phyloP scores from a whole-genome alignment of 2,797 vertebrate genomes.

The Lepus townsendii region DNA sequence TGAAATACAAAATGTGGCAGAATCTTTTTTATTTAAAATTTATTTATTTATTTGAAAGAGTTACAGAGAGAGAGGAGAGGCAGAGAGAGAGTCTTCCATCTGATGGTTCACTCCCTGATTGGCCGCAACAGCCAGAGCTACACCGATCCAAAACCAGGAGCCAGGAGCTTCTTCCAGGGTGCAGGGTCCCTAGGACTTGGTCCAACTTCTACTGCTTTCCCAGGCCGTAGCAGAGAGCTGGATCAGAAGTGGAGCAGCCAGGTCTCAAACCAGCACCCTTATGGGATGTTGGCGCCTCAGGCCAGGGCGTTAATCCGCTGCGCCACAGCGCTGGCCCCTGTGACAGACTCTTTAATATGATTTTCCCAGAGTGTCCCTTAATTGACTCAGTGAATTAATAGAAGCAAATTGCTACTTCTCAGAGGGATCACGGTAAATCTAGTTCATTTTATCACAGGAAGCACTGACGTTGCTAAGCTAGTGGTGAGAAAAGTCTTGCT shows the following conservation, averaged over 20 bases:
- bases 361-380: constrained; percentile 56
- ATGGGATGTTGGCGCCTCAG: too few relatives aligned
- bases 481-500: constrained; percentile 9
- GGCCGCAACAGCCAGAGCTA: too few relatives aligned
- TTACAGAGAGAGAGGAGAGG: too few relatives aligned
- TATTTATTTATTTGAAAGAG: neutral
- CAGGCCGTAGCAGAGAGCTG: too few relatives aligned
- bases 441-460: constrained; percentile 61
- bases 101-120: too few relatives aligned
- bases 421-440: constrained; percentile 26
- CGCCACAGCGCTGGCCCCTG: neutral
- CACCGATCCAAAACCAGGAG: too few relatives aligned
- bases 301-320: too few relatives aligned
- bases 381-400: constrained; percentile 63
- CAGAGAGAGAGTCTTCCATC: neutral
- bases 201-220: too few relatives aligned
- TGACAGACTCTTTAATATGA: neutral
- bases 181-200: too few relatives aligned
- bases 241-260: too few relatives aligned
- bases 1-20: constrained; percentile 34
- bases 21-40: neutral
- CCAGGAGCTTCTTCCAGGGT: too few relatives aligned
- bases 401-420: constrained; percentile 62
- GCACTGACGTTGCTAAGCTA: constrained; percentile 38
- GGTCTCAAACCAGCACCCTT: too few relatives aligned